phyloP scores from a whole-genome alignment of 2,888 invertebrate genomes.

The Melieria crassipennis region DNA sequence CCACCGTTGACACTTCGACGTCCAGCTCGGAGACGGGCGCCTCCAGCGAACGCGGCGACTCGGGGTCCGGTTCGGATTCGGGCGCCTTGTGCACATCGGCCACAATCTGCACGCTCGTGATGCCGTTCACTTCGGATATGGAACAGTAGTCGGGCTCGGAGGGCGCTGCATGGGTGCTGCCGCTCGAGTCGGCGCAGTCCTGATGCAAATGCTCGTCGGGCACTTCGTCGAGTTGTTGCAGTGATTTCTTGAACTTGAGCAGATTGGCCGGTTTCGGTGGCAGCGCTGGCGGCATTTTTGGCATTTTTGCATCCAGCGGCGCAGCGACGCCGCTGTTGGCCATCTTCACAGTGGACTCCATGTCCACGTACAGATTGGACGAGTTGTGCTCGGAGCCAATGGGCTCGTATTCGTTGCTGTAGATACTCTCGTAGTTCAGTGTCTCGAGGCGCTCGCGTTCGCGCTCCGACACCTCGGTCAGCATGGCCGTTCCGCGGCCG shows the following conservation, averaged over 20 bases:
- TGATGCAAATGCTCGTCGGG: slow-evolving; percentile 48
- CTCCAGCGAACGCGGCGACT: slow-evolving; percentile 33
- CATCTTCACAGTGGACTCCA: slow-evolving; percentile 67
- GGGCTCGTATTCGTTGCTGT: slow-evolving; percentile 80
- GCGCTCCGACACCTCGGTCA: slow-evolving; percentile 33
- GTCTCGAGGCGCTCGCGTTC: slow-evolving; percentile 63
- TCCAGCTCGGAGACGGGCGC: slow-evolving; percentile 46
- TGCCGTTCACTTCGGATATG: slow-evolving; percentile 73
- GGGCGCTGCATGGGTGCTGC: slow-evolving; percentile 49
- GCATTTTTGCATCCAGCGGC: slow-evolving; percentile 42
- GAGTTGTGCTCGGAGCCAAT: slow-evolving; percentile 67
- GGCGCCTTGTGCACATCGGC: slow-evolving; percentile 66
- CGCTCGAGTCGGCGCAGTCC: slow-evolving; percentile 41
- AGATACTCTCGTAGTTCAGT: slow-evolving; percentile 71
- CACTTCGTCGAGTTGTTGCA: slow-evolving; percentile 53
- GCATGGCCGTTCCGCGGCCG: slow-evolving; percentile 13
- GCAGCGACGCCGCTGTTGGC: slow-evolving; percentile 38
- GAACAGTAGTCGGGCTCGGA: slow-evolving; percentile 80
- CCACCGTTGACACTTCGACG: slow-evolving; percentile 42
- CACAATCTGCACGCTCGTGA: slow-evolving; percentile 69
- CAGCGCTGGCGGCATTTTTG: slow-evolving; percentile 73
- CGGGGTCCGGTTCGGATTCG: slow-evolving; percentile 45
- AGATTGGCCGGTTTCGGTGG: slow-evolving; percentile 83
- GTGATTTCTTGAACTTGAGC: slow-evolving; percentile 71
- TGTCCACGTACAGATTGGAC: slow-evolving; percentile 73